Conservation (phyloP, 30 jellyfish, hydroid and myxozoan genomes). For the Turritopsis rubra region DNA sequence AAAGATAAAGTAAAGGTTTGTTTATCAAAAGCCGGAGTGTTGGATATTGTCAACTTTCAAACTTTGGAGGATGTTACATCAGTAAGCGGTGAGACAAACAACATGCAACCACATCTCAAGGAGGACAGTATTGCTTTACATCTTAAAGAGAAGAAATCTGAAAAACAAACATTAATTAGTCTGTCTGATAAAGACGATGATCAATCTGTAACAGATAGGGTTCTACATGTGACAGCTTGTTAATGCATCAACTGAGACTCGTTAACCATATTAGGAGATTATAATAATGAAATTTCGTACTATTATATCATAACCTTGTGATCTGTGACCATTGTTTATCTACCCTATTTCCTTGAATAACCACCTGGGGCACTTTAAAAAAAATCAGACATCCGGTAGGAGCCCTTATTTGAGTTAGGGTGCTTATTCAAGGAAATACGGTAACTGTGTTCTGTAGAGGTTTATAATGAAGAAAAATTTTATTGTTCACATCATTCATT, state of each 20-base stretch:
- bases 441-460: too few relatives aligned
- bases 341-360: too few relatives aligned
- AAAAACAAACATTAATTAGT: neutral
- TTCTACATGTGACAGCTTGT: neutral
- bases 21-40: conserved; percentile 22
- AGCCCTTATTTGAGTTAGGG: too few relatives aligned
- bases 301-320: too few relatives aligned
- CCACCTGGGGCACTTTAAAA: too few relatives aligned
- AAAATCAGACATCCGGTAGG: too few relatives aligned
- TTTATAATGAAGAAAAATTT: too few relatives aligned
- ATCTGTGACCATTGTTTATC: too few relatives aligned
- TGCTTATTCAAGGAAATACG: too few relatives aligned
- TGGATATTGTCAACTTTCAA: neutral
- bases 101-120: neutral
- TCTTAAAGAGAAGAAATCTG: neutral
- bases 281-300: too few relatives aligned
- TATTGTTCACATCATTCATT: too few relatives aligned
- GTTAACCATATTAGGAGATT: too few relatives aligned
- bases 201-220: neutral
- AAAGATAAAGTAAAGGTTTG: neutral
- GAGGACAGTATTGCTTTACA: neutral
- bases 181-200: conserved; percentile 8
- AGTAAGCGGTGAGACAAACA: neutral
- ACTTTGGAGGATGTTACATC: neutral
- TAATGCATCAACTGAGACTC: neutral